Percentiles rank a stretch among this genome's conserved stretches.
Evolutionary conservation across 2,888 invertebrate genomes (phyloP).

Genomic region (Nebria brevicollis): DNA sequence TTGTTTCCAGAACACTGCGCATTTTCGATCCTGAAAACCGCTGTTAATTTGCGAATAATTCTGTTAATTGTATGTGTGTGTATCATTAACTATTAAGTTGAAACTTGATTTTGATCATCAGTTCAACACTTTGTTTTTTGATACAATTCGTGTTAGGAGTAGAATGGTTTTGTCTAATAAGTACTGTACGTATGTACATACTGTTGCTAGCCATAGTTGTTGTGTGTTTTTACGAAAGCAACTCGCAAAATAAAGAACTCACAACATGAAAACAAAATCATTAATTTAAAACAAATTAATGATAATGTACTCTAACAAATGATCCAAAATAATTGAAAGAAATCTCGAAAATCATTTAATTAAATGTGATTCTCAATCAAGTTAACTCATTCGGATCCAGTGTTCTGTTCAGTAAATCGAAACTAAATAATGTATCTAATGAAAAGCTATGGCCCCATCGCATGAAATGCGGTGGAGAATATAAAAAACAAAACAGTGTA

Average conservation of each 20-base stretch:
- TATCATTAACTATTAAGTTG: no score
- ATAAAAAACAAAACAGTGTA: background rate
- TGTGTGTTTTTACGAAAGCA: background rate
- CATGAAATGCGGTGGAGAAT: background rate
- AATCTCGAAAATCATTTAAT: background rate
- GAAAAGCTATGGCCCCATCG: background rate
- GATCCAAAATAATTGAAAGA: background rate
- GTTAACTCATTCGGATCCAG: background rate
- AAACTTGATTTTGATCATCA: no score
- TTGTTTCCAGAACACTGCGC: no score
- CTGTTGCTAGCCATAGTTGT: no score
- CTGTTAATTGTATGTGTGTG: no score
- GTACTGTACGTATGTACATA: no score
- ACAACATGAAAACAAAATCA: background rate
- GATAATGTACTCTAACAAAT: background rate
- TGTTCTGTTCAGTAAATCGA: background rate
- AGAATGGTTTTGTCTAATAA: no score
- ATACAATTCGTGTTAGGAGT: no score
- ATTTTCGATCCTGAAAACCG: no score
- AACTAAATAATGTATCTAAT: background rate
- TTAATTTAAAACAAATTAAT: background rate
- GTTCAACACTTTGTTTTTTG: no score
- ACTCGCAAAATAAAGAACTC: background rate
- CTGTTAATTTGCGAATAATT: no score
- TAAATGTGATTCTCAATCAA: background rate